phyloP scores from a whole-genome alignment of 2,113 vertebrate genomes.

The Halichoeres trimaculatus region DNA sequence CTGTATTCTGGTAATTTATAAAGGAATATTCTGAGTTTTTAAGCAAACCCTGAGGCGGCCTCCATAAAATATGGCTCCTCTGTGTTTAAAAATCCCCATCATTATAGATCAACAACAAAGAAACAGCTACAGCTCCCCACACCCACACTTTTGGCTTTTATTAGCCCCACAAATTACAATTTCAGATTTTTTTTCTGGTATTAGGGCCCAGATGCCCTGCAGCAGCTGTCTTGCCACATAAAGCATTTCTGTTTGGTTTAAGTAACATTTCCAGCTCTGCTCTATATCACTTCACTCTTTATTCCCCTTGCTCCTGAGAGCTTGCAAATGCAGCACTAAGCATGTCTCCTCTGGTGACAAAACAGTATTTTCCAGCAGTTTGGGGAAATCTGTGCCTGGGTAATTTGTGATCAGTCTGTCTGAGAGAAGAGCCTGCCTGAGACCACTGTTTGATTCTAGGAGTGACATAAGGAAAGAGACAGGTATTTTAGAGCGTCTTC shows the following conservation, averaged over 20 bases:
- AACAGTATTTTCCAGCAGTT: constrained; percentile 30
- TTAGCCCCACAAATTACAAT: constrained; percentile 53
- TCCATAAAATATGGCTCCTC: neutral
- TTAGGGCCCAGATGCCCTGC: constrained; percentile 22
- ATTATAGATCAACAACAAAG: constrained; percentile 27
- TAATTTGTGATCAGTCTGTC: constrained; percentile 38
- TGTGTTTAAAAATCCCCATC: constrained; percentile 22
- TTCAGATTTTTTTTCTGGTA: constrained; percentile 41
- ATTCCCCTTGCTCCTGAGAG: constrained; percentile 32
- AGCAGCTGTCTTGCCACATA: constrained; percentile 45
- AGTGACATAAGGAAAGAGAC: neutral
- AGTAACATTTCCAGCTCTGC: constrained; percentile 31
- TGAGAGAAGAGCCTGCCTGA: neutral
- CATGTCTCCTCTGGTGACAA: constrained; percentile 30
- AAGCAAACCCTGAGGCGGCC: neutral
- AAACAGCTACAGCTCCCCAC: constrained; percentile 24
- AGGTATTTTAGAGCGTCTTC: constrained; percentile 18
- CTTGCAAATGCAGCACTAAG: constrained; percentile 36
- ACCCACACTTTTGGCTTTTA: constrained; percentile 27
- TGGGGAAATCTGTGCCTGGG: constrained; percentile 40
- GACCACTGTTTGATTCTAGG: neutral
- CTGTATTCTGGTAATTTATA: neutral
- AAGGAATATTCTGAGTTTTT: neutral
- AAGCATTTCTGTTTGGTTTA: constrained; percentile 19
- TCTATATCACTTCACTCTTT: constrained; percentile 17